Evolutionary conservation across 2,888 invertebrate genomes (phyloP), one percentile per base, ranked within the genome.

Genomic region (Arctia plantaginis): DNA sequence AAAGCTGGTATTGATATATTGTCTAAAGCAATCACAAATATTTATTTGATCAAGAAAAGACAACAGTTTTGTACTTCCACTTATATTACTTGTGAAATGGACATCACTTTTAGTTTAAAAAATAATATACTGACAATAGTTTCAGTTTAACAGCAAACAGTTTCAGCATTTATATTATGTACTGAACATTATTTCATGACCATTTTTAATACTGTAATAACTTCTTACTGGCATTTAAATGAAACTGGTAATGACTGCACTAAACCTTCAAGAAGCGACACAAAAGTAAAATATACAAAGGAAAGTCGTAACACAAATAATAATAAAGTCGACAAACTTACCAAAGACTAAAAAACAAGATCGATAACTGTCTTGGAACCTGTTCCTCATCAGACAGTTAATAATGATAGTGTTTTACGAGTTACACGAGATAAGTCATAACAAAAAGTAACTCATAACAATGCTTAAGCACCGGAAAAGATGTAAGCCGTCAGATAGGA

Each of bases 391-490:
- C 69, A 74, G 72, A 69, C 69, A 69, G 77, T 71, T 83, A 72
- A 79, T 75, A 78, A 74, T 75, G 65, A 75, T 73, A 67, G 47
- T 71, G 69, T 75, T 76, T 66, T 74, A 75, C 69, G 69, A 65
- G 15, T 70, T 55, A 67, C 55, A 76, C 65, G 47, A 83, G 79
- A 79, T 81, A 85, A 77, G 72, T 75, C 69, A 73, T 76, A 69
- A 73, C 78, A 71, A 81, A 81, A 78, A 75, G 77, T 78, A 79
- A 80, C 69, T 71, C 68, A 78, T 78, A 81, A 85, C 73, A 81
- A 78, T 76, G 73, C 47, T 77, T 75, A 83, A 83, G 77, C 66
- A 73, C 76, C 80, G 80, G 77, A 77, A 83, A 81, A 85, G 78
- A 83, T 77, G 82, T 78, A 80, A 83, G 74, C 66, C 47, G 72